Conservation (phyloP, 2,888 invertebrate species). For the Phortica magna region DNA sequence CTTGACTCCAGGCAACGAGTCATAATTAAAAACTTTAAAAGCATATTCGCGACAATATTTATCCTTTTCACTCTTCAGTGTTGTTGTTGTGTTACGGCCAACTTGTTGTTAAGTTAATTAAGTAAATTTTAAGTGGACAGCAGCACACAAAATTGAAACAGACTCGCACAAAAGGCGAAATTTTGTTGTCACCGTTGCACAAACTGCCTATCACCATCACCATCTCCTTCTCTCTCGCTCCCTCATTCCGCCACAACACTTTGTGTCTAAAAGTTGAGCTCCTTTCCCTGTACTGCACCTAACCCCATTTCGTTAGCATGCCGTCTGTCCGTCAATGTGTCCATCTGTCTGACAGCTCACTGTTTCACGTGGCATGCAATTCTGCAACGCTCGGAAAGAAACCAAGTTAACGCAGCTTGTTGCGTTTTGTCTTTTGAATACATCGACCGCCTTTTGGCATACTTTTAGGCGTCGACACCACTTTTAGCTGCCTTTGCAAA, state of each 20-base stretch:
- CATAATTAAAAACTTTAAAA: constrained; percentile 32
- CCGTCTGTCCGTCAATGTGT: too few relatives aligned
- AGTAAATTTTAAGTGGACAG: constrained; percentile 24
- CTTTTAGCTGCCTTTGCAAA: constrained; percentile 20
- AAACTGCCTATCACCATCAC: not conserved
- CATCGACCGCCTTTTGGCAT: constrained; percentile 13
- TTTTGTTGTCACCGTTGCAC: not conserved
- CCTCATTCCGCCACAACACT: too few relatives aligned
- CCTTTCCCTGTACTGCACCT: too few relatives aligned
- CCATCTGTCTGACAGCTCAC: too few relatives aligned
- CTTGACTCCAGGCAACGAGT: constrained; percentile 27
- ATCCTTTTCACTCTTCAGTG: not conserved
- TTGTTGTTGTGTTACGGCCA: constrained; percentile 13
- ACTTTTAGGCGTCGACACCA: constrained; percentile 14
- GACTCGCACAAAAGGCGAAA: not conserved
- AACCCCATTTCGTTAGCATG: too few relatives aligned
- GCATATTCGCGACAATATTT: constrained; percentile 13
- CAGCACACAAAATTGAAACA: not conserved
- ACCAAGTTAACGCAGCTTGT: not conserved
- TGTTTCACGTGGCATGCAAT: too few relatives aligned
- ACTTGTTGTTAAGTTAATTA: constrained; percentile 31
- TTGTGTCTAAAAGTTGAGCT: too few relatives aligned
- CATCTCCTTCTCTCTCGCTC: too few relatives aligned
- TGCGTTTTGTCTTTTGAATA: constrained; percentile 10
- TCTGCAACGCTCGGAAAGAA: not conserved